A percentile compares a stretch with the other conserved stretches of the same genome.
Conservation (phyloP, 1,140 invertebrate genomes). For the Nasonia giraulti region DNA sequence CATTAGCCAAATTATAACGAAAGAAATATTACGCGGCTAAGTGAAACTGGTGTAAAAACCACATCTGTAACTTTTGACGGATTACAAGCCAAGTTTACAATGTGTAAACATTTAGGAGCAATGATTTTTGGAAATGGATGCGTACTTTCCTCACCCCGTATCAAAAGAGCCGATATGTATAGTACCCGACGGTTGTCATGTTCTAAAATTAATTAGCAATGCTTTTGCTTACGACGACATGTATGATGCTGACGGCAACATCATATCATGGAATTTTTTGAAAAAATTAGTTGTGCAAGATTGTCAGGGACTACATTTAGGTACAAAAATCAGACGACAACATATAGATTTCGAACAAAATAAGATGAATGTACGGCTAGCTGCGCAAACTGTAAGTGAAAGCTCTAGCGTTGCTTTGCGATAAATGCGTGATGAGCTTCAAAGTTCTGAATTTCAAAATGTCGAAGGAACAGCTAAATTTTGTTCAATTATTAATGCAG, state of each 20-base stretch:
- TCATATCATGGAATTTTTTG: constrained; percentile 56
- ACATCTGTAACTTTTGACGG: too few relatives aligned
- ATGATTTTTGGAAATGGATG: constrained; percentile 23
- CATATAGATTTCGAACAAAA: background rate
- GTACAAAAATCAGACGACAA: background rate
- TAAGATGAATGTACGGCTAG: background rate
- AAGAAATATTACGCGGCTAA: too few relatives aligned
- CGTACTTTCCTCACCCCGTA: constrained; percentile 50
- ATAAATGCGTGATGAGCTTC: background rate
- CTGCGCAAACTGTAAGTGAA: constrained; percentile 48
- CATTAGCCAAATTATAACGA: background rate
- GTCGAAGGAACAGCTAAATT: background rate
- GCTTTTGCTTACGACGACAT: constrained; percentile 48
- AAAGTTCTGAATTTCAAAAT: constrained; percentile 48
- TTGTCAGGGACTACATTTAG: constrained; percentile 34
- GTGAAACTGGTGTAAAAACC: too few relatives aligned
- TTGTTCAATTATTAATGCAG: constrained; percentile 48
- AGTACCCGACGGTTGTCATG: constrained; percentile 57
- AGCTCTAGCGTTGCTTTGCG: constrained; percentile 37
- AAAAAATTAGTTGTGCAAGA: constrained; percentile 54
- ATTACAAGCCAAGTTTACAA: background rate
- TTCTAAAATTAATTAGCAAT: constrained; percentile 57
- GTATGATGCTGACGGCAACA: constrained; percentile 40
- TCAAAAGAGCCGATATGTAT: constrained; percentile 50
- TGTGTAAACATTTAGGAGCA: background rate